Evolutionary conservation across 2,888 invertebrate genomes (phyloP).

Genomic region (Pollenia labialis): DNA sequence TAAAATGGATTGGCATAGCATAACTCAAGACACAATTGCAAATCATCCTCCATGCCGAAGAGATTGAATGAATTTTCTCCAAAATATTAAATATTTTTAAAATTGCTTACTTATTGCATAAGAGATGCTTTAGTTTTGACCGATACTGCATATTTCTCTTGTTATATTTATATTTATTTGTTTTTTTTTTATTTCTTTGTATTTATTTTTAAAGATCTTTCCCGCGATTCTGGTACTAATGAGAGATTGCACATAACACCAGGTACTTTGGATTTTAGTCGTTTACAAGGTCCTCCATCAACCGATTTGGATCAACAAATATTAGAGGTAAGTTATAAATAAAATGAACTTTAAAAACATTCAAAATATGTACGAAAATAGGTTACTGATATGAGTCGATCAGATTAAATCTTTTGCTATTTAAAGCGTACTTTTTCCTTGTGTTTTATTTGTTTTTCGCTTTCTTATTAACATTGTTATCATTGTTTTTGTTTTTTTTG

Average conservation of each 20-base stretch:
- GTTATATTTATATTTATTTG: constrained; percentile 22
- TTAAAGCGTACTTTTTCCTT: background rate
- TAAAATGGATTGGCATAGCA: too few relatives aligned
- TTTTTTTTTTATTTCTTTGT: constrained; percentile 37
- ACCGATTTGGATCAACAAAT: constrained; percentile 84
- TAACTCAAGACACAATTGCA: too few relatives aligned
- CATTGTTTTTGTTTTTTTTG: background rate
- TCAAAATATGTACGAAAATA: background rate
- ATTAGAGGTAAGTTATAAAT: constrained; percentile 81
- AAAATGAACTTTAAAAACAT: constrained; percentile 20
- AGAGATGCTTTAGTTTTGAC: too few relatives aligned
- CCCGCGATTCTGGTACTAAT: constrained; percentile 83
- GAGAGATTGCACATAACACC: constrained; percentile 83
- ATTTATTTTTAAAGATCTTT: constrained; percentile 82
- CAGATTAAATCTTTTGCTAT: background rate
- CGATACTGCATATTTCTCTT: background rate
- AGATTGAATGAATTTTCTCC: too few relatives aligned
- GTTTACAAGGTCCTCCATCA: constrained; percentile 81
- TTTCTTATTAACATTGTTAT: background rate
- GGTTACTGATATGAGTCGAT: background rate
- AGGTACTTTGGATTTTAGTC: constrained; percentile 79
- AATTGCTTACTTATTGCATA: too few relatives aligned
- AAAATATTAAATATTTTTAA: too few relatives aligned
- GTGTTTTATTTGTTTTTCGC: constrained; percentile 2
- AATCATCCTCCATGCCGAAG: too few relatives aligned